Evolutionary conservation across 2,113 vertebrate species (phyloP).

Genomic region (Callopanchax toddi): DNA sequence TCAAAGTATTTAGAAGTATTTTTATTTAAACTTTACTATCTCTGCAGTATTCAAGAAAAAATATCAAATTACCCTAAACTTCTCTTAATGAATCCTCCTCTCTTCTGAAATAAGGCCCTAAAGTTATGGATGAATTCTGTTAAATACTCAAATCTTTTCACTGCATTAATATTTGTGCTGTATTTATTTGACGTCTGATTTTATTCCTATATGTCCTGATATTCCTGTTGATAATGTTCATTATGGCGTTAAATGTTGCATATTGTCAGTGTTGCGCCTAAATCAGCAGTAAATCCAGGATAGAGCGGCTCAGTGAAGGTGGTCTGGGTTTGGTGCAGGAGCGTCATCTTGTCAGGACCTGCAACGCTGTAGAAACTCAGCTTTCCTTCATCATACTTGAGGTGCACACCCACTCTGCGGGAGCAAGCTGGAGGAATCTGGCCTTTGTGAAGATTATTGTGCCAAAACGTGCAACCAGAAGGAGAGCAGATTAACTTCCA

Average conservation of each 20-base stretch:
- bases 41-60: too few species aligned
- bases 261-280: constrained; percentile 51
- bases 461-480: constrained; percentile 80
- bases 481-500: constrained; percentile 80
- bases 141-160: too few species aligned
- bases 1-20: too few species aligned
- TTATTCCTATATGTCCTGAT: too few species aligned
- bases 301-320: constrained; percentile 60
- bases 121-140: too few species aligned
- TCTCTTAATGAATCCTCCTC: too few species aligned
- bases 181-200: too few species aligned
- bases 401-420: constrained; percentile 75
- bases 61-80: too few species aligned
- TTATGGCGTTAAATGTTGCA: neutral
- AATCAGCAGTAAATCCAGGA: constrained; percentile 67
- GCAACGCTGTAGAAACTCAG: constrained; percentile 84
- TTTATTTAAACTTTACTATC: too few species aligned
- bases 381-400: constrained; percentile 74
- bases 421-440: constrained; percentile 56
- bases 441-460: constrained; percentile 66
- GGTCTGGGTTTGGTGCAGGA: constrained; percentile 51
- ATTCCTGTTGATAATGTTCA: too few species aligned
- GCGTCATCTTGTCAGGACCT: constrained; percentile 26
- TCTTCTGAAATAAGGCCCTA: too few species aligned
- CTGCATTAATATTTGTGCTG: too few species aligned